Percentiles rank a stretch among this genome's conserved stretches.
Evolutionary conservation across 1,140 invertebrate genomes (phyloP).

Genomic region (Anoplophora glabripennis): DNA sequence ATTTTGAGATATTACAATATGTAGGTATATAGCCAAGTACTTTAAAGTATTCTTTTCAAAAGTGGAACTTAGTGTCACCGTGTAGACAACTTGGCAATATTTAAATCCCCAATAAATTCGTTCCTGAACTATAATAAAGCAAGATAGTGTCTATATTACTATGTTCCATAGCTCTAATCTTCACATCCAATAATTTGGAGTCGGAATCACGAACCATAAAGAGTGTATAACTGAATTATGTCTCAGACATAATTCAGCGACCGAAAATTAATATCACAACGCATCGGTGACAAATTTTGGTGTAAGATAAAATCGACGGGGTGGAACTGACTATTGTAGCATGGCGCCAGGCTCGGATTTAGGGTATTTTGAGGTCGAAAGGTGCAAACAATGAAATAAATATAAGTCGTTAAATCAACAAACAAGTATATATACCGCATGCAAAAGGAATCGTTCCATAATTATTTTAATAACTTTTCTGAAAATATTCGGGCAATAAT

Average conservation of each 20-base stretch:
- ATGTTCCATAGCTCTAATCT: not conserved
- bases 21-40: too few species aligned
- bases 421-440: too few species aligned
- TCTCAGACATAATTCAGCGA: slow-evolving; percentile 28
- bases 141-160: not conserved
- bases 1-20: too few species aligned
- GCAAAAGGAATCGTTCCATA: too few species aligned
- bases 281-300: slow-evolving; percentile 40
- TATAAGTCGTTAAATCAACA: too few species aligned
- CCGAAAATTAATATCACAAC: slow-evolving; percentile 35
- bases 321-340: slow-evolving; percentile 34
- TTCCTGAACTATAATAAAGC: not conserved
- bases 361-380: not conserved
- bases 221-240: slow-evolving; percentile 17
- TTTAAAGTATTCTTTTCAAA: too few species aligned
- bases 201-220: slow-evolving; percentile 31
- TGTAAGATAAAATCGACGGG: slow-evolving; percentile 36
- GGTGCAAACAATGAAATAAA: too few species aligned
- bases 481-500: too few species aligned
- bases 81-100: too few species aligned
- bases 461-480: too few species aligned
- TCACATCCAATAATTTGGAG: slow-evolving; percentile 12
- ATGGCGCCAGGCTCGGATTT: slow-evolving; percentile 3
- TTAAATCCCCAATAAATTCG: too few species aligned
- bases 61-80: too few species aligned